Conservation (phyloP, 1,140 invertebrate species). For the Drusus annulatus region DNA sequence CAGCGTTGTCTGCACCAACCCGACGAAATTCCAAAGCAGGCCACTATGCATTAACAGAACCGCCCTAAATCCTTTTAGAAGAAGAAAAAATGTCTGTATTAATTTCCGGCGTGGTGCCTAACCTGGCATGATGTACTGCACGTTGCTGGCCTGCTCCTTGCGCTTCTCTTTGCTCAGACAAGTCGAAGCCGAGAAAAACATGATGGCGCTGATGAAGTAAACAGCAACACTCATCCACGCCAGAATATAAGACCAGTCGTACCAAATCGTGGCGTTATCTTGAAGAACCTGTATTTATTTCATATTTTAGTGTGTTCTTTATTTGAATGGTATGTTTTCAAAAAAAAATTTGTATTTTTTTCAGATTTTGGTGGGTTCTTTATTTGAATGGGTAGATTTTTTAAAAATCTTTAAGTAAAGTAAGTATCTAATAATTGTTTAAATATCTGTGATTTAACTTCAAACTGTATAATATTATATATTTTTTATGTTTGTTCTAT, state of each 20-base stretch:
- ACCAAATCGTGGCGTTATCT: slow-evolving; percentile 79
- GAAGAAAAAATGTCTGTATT: not conserved
- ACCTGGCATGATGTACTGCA: slow-evolving; percentile 93
- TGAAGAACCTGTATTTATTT: slow-evolving; percentile 76
- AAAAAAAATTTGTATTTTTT: too few species aligned
- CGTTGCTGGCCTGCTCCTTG: slow-evolving; percentile 81
- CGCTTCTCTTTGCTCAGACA: slow-evolving; percentile 82
- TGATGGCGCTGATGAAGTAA: slow-evolving; percentile 80
- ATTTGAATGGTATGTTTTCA: too few species aligned
- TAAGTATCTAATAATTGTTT: too few species aligned
- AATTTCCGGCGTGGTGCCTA: slow-evolving; percentile 59
- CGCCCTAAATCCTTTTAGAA: slow-evolving; percentile 33
- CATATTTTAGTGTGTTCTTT: too few species aligned
- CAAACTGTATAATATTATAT: too few species aligned
- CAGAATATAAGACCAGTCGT: slow-evolving; percentile 90
- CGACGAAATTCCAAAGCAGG: slow-evolving; percentile 46
- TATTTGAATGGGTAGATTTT: too few species aligned
- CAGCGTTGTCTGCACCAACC: slow-evolving; percentile 45
- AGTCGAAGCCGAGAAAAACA: slow-evolving; percentile 86
- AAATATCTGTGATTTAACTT: too few species aligned
- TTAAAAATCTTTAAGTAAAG: too few species aligned
- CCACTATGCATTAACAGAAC: slow-evolving; percentile 40
- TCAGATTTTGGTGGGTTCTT: too few species aligned
- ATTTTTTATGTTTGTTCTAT: too few species aligned
- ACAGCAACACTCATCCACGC: slow-evolving; percentile 86